Evolutionary conservation across 2,888 invertebrate genomes (phyloP).

Genomic region (Latrodectus elegans): DNA sequence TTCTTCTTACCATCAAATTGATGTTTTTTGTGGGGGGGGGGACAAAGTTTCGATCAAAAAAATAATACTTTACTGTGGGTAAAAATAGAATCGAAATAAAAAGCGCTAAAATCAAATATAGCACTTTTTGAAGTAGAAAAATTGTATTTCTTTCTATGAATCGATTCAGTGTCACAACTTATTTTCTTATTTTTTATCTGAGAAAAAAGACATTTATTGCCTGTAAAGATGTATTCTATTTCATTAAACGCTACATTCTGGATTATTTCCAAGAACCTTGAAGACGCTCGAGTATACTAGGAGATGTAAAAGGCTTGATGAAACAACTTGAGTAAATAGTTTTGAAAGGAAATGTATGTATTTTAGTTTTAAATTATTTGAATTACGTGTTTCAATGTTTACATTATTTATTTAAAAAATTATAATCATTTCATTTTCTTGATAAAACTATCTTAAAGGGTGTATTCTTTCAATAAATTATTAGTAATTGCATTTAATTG

Average conservation of each 20-base stretch:
- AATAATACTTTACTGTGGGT: no score
- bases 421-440: no score
- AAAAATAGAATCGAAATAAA: no score
- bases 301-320: not conserved
- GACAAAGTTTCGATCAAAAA: no score
- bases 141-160: not conserved
- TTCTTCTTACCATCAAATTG: no score
- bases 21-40: no score
- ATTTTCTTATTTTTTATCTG: not conserved
- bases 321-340: not conserved
- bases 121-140: not conserved
- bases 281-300: not conserved
- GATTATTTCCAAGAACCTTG: not conserved
- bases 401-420: no score
- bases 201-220: not conserved
- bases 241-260: not conserved
- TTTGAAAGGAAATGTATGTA: not conserved
- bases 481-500: no score
- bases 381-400: not conserved
- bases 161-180: slow-evolving; percentile 3
- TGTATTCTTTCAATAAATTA: no score
- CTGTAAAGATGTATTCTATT: not conserved
- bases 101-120: no score
- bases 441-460: no score
- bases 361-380: not conserved